Evolutionary conservation across 1,140 invertebrate genomes (phyloP), one percentile per base, ranked within the genome.

Genomic region (Patella vulgata): DNA sequence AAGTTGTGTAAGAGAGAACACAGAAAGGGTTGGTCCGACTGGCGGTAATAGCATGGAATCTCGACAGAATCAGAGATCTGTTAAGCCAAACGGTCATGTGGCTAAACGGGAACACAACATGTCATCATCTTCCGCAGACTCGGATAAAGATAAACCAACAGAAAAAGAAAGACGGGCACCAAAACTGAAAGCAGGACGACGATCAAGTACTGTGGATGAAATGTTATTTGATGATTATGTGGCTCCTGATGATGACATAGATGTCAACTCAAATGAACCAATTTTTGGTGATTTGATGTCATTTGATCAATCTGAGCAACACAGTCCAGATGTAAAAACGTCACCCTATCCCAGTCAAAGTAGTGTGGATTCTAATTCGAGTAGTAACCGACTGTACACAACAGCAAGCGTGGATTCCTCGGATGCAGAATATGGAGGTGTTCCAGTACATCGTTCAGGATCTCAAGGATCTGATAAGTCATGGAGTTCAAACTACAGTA

Each of bases 401-500:
- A 87, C 84, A 52, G 88, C 86, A 12, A 89, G 88, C 75, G 78
- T 89, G 39, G 89, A 89, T 63, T 85, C 85, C 0, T 89, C 88
- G 0, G 88, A 89, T 63, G 73, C 71, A 3, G 83, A 84, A 66
- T 79, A 74, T 40, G 74, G 77, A n/a, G 75, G 66, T 17, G 68
- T 64, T n/a, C 68, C 57, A 46, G 59, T 71, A 27, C 71, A 76
- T 42, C 68, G 75, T 57, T 82, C 84, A 82, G 89, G 87, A 51
- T 91, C 90, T 3, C 88, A 90, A 53, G 88, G 87, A 30, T 91
- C 90, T 0, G 87, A 90, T 39, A 89, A 90, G 64, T 91, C 90
- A 0, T 91, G 89, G 89, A 88, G 88, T 40, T 91, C 90, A 0
- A 90, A 88, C 66, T 87, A 90, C 51, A 91, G 90, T 51, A 85